These are phyloP conservation scores for Ciconia stormi DNA, from an alignment of 2,113 vertebrate species.

Conservation along the genomic window DNA sequence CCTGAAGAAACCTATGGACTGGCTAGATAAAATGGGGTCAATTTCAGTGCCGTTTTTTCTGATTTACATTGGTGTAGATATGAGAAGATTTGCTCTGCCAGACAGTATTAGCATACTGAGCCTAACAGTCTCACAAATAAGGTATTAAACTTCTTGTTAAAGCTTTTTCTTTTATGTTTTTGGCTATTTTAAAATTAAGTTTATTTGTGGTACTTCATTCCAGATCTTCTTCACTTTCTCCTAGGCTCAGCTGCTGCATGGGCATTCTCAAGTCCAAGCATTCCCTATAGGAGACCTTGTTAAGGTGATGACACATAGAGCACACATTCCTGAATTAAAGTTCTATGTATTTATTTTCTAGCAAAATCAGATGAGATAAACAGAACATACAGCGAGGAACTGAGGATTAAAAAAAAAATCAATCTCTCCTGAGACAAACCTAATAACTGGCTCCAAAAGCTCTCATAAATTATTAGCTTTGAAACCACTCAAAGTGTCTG, in stretches of 20 bases:
- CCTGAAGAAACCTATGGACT: not conserved
- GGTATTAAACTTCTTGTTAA: not conserved
- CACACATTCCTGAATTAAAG: not conserved
- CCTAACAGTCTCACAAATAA: not conserved
- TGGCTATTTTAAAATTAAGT: not conserved
- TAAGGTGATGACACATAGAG: not conserved
- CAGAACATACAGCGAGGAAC: constrained; percentile 22
- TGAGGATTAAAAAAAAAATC: constrained; percentile 60
- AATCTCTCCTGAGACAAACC: constrained; percentile 62
- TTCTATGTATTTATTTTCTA: constrained; percentile 61
- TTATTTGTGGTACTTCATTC: not conserved
- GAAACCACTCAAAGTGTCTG: constrained; percentile 70
- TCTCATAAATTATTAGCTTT: constrained; percentile 79
- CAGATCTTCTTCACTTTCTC: not conserved
- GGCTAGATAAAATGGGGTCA: not conserved
- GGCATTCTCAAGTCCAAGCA: not conserved
- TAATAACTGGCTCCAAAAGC: constrained; percentile 72
- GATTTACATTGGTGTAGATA: not conserved
- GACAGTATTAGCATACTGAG: not conserved
- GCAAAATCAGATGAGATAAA: constrained; percentile 54
- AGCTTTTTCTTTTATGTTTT: not conserved
- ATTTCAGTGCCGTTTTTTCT: not conserved
- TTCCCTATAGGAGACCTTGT: not conserved
- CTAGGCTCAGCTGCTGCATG: not conserved
- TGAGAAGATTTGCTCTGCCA: not conserved